Conservation (phyloP, 2,113 vertebrate species). For the Rallus limicola region DNA sequence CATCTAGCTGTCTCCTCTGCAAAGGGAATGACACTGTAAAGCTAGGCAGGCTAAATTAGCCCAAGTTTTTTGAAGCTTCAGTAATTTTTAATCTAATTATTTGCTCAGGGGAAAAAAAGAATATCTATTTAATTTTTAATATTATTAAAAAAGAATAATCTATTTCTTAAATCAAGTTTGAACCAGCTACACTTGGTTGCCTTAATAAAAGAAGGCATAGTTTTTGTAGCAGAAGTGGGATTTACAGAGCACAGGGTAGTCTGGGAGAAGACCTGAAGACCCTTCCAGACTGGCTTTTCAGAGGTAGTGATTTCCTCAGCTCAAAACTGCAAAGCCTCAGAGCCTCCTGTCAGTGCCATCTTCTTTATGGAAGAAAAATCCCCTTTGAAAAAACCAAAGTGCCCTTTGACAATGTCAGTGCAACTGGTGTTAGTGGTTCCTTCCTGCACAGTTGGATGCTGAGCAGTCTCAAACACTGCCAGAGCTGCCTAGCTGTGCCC, state of each 20-base stretch:
- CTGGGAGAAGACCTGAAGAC: background rate
- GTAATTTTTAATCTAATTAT: background rate
- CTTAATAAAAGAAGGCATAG: background rate
- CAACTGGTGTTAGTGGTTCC: background rate
- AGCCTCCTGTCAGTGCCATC: background rate
- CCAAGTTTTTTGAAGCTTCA: background rate
- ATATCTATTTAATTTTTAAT: too few relatives aligned
- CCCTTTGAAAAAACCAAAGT: background rate
- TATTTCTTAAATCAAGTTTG: background rate
- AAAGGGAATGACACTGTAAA: background rate
- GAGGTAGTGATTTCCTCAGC: background rate
- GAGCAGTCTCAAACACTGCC: background rate
- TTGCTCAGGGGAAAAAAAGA: background rate
- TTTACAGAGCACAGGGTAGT: background rate
- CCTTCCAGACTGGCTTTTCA: background rate
- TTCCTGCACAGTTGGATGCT: background rate
- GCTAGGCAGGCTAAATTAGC: background rate
- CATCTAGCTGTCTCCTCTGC: background rate
- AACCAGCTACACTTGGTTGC: background rate
- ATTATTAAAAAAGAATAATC: background rate
- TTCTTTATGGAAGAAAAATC: background rate
- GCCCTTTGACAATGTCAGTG: background rate
- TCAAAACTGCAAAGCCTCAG: background rate
- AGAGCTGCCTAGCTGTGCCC: background rate
- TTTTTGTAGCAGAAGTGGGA: background rate